These are phyloP conservation scores for Drosophila leontia DNA, from an alignment of 1,140 invertebrate species.

Conservation along the genomic window DNA sequence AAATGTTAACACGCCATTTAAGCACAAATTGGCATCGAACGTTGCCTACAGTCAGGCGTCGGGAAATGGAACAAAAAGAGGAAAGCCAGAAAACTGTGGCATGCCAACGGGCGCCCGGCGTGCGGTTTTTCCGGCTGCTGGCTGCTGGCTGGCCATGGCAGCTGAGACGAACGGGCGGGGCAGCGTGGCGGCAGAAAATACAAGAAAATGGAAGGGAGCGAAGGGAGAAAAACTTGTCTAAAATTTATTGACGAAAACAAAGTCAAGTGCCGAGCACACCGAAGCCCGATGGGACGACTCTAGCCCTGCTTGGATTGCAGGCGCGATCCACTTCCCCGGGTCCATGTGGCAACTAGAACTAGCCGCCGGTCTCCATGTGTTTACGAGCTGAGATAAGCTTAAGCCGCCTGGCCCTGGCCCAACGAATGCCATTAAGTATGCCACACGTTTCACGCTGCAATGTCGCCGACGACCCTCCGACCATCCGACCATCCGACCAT, in stretches of 20 bases:
- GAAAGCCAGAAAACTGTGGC: slow-evolving; percentile 58
- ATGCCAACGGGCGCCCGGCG: slow-evolving; percentile 65
- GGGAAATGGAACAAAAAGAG: slow-evolving; percentile 39
- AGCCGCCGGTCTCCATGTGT: slow-evolving; percentile 56
- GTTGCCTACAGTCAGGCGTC: slow-evolving; percentile 45
- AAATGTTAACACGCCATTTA: slow-evolving; percentile 80
- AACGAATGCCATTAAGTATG: slow-evolving; percentile 65
- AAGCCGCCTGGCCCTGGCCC: slow-evolving; percentile 35
- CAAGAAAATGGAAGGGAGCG: background rate
- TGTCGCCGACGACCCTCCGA: slow-evolving; percentile 48
- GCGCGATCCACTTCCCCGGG: slow-evolving; percentile 22
- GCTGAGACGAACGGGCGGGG: slow-evolving; percentile 30
- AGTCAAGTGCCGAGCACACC: slow-evolving; percentile 68
- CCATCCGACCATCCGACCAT: background rate
- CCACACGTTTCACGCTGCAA: slow-evolving; percentile 67
- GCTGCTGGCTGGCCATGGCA: slow-evolving; percentile 46
- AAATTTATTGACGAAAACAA: slow-evolving; percentile 80
- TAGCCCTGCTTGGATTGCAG: slow-evolving; percentile 56
- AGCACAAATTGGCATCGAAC: slow-evolving; percentile 66
- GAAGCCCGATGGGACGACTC: slow-evolving; percentile 4
- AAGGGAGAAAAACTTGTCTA: slow-evolving; percentile 49
- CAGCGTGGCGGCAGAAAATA: slow-evolving; percentile 16
- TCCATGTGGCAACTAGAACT: slow-evolving; percentile 41
- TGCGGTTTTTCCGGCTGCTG: slow-evolving; percentile 53
- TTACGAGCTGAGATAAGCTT: slow-evolving; percentile 76